Conservation (phyloP, 2,113 vertebrate species). For the Boleophthalmus pectinirostris region DNA sequence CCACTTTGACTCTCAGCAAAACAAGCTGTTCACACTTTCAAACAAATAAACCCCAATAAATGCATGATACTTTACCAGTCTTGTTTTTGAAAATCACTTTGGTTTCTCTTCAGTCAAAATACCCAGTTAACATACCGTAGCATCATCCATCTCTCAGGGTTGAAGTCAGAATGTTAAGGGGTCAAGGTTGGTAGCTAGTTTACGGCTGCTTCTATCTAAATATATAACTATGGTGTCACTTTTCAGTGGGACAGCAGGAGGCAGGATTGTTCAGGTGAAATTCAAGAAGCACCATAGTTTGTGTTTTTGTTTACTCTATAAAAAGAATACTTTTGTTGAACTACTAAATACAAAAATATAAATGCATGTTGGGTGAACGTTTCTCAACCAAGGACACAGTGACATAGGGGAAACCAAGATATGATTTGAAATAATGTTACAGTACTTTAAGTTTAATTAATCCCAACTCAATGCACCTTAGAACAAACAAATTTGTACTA, state of each 20-base stretch:
- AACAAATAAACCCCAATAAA: slow-evolving; percentile 17
- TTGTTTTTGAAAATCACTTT: slow-evolving; percentile 2
- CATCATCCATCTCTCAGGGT: slow-evolving; percentile 1
- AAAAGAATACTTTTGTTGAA: background rate
- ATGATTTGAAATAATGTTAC: background rate
- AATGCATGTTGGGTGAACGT: too few relatives aligned
- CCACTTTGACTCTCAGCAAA: slow-evolving; percentile 12
- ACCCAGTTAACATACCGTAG: background rate
- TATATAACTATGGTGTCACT: slow-evolving; percentile 43
- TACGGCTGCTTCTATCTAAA: slow-evolving; percentile 56
- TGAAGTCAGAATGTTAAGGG: slow-evolving; percentile 6
- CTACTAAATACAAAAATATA: background rate
- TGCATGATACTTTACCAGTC: slow-evolving; percentile 7
- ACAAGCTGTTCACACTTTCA: slow-evolving; percentile 15
- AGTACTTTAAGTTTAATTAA: background rate
- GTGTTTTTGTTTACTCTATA: background rate
- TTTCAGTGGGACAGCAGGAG: slow-evolving; percentile 24
- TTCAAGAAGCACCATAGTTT: slow-evolving; percentile 28
- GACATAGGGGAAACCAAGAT: background rate
- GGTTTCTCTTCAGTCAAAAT: slow-evolving; percentile 5
- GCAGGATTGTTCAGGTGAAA: slow-evolving; percentile 41
- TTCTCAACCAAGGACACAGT: background rate
- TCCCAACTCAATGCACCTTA: background rate
- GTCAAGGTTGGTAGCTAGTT: slow-evolving; percentile 55
- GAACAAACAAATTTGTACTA: background rate